Evolutionary conservation across 2,888 invertebrate genomes (phyloP), one percentile per base, ranked within the genome.

Genomic region (Bombyx huttoni): DNA sequence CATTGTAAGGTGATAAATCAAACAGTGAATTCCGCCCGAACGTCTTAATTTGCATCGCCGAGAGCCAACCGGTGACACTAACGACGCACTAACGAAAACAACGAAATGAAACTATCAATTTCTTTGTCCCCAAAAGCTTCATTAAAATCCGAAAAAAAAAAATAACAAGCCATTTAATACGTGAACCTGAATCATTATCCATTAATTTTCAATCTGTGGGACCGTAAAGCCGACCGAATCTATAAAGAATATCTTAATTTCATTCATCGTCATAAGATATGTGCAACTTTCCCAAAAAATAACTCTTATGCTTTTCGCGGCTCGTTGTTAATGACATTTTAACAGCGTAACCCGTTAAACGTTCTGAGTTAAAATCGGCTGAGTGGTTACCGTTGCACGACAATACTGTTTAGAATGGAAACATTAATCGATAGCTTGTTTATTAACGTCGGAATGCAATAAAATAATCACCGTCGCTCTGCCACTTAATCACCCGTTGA

Each of bases 11-110:
- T 70, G 70, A 75, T 85, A 81, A 80, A 84, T 83, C 81, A 81
- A 75, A 70, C 69, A 63, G 61, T 67, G 68, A 68, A 78, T 79
- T 77, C 75, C 70, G 64, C 71, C 69, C 61, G 67, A 79, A 83
- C 72, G 75, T 81, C 78, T 85, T 82, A 80, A 85, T 85, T 85
- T 84, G 82, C 85, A 82, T 83, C 71, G 77, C 79, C 74, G 61
- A 61, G 62, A 72, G 76, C 77, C 63, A 68, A 68, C 68, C 72
- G 65, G 71, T 69, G 81, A 81, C 81, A 79, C 78, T 82, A 83
- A 84, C 79, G 83, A 84, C 75, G 70, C 63, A 70, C 70, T 73
- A 75, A 81, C 71, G 73, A 80, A 82, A 82, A 84, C 78, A 81
- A 78, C 79, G 63, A 73, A 79, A 81, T 73, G 69, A 66, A 79